Evolutionary conservation across 2,888 invertebrate genomes (phyloP), one percentile per base, ranked within the genome.

Genomic region (Dysmachus trigonus): DNA sequence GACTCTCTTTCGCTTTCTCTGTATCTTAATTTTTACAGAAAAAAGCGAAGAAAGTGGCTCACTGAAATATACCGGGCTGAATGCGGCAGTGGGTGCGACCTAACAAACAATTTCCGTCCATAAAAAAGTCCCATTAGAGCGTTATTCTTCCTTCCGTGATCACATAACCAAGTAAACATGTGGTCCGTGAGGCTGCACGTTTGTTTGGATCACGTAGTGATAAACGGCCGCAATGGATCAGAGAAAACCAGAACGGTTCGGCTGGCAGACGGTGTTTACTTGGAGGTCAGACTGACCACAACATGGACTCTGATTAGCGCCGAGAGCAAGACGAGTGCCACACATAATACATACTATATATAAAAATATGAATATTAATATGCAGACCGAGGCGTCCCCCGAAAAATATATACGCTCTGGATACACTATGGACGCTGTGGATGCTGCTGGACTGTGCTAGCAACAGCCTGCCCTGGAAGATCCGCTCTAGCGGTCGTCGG

Each of bases 31-130:
- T 31, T 35, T 33, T n/a, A n/a, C n/a, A 4, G 33, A 27, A 83
- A 72, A 83, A 22, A 51, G 22, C 33, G 10, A 53, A 74, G 76
- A 7, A 76, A 51, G 53, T 31, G 62, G 10, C 6, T 33, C 18
- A 38, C 31, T n/a, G n/a, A 27, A 31, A 81, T 22, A 27, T 6
- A 33, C 27, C 41, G 30, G 47, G 18, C 7, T 47, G 5, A 1
- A 47, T 72, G n/a, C 15, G 47, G 15, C 47, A 33, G 84, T 27
- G 18, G 15, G 33, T 77, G 33, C 62, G 41, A 77, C 51, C 47
- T 86, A 87, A 87, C 86, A 86, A 87, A 87, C 86, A 86, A 87
- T 85, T 86, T 87, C 87, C 87, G 87, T 31, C 84, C 84, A 86
- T 87, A 86, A 87, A 86, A 87, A 81, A 81, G 41, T 86, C 74